phyloP scores from a whole-genome alignment of 2,797 vertebrate genomes.

The Fistularia commersonii region DNA sequence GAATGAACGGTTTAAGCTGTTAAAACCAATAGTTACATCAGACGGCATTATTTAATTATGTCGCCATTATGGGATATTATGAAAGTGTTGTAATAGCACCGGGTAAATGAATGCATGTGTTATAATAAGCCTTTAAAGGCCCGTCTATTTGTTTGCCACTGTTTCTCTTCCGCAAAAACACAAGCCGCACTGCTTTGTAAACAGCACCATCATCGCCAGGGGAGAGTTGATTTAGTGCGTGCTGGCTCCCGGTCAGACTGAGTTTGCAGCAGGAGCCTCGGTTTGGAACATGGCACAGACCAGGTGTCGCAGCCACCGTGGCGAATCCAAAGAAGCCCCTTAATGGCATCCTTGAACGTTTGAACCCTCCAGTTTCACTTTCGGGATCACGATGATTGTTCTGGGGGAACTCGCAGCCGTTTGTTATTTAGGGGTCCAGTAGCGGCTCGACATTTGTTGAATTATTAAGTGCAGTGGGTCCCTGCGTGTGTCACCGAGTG shows the following conservation, averaged over 20 bases:
- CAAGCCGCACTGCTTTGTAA: slow-evolving; percentile 29
- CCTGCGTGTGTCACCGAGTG: neutral
- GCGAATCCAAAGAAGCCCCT: slow-evolving; percentile 22
- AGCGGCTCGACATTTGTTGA: neutral
- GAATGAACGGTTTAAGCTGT: neutral
- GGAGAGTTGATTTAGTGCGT: slow-evolving; percentile 48
- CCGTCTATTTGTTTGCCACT: slow-evolving; percentile 4
- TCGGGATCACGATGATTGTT: slow-evolving; percentile 44
- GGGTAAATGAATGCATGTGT: neutral
- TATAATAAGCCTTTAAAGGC: neutral
- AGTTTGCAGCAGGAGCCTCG: slow-evolving; percentile 35
- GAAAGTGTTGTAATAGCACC: neutral
- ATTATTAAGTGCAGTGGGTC: slow-evolving; percentile 32
- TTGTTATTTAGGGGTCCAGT: slow-evolving; percentile 28
- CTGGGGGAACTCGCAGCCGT: slow-evolving; percentile 35
- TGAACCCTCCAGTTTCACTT: slow-evolving; percentile 50
- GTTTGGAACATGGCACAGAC: slow-evolving; percentile 35
- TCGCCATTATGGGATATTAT: slow-evolving; percentile 4
- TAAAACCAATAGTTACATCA: slow-evolving; percentile 1
- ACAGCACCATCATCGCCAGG: slow-evolving; percentile 20
- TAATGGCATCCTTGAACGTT: slow-evolving; percentile 64
- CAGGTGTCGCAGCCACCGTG: slow-evolving; percentile 46
- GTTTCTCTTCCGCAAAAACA: slow-evolving; percentile 18
- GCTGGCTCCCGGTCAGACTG: slow-evolving; percentile 40
- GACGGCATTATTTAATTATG: neutral